These are phyloP conservation scores for Arvicanthis niloticus DNA, from an alignment of 2,113 vertebrate species.

Conservation along the genomic window DNA sequence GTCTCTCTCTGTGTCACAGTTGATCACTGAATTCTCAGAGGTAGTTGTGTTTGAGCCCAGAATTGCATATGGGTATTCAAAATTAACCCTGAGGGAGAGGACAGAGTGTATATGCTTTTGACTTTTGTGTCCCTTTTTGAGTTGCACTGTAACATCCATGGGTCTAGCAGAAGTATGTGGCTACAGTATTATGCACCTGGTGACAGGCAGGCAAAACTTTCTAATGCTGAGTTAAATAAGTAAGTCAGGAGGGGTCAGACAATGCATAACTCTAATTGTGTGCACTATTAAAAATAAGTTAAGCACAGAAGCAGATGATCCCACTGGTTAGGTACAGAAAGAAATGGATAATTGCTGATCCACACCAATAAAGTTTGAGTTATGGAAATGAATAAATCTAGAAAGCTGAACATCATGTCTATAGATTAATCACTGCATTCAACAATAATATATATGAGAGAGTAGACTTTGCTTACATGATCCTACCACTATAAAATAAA, in stretches of 20 bases:
- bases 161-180: background rate
- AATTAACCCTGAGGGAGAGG: background rate
- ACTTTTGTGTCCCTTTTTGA: background rate
- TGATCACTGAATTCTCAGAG: background rate
- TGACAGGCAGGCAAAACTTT: background rate
- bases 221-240: background rate
- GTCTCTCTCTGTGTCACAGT: background rate
- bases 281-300: background rate
- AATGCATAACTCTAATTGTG: background rate
- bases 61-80: background rate
- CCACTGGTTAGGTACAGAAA: background rate
- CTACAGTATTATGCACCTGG: background rate
- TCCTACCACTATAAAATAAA: background rate
- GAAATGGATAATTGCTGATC: background rate
- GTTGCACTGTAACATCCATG: background rate
- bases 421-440: background rate
- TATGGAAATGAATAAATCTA: background rate
- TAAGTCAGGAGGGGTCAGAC: background rate
- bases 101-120: background rate
- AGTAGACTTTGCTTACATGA: background rate
- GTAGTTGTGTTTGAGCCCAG: background rate
- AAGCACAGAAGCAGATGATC: background rate
- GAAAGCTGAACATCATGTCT: background rate
- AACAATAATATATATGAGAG: background rate
- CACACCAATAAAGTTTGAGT: background rate